These are phyloP conservation scores for Akabosia matsudoensis DNA, from an alignment of 1,140 invertebrate genomes.

Conservation along the genomic window DNA sequence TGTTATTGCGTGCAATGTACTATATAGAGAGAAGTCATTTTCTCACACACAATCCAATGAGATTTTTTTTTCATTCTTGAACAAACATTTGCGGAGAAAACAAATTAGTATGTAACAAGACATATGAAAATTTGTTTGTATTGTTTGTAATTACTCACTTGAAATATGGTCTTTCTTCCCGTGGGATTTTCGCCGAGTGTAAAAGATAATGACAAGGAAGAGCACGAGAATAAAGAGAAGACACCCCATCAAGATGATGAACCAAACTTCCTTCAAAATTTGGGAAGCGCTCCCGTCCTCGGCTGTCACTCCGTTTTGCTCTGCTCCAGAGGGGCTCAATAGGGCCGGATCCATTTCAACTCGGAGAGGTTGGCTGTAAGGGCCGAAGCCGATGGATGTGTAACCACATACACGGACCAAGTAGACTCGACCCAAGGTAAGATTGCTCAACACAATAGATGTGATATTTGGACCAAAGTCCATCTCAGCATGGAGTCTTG, in stretches of 20 bases:
- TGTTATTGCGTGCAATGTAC: no score
- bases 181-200: constrained; percentile 57
- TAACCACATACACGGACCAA: constrained; percentile 70
- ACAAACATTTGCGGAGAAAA: background rate
- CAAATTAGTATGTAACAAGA: background rate
- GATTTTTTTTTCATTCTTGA: background rate
- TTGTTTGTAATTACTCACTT: constrained; percentile 35
- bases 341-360: constrained; percentile 60
- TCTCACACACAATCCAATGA: background rate
- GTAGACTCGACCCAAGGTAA: constrained; percentile 67
- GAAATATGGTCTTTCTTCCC: constrained; percentile 48
- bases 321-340: constrained; percentile 22
- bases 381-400: constrained; percentile 67
- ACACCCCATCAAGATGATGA: constrained; percentile 68
- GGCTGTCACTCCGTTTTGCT: constrained; percentile 25
- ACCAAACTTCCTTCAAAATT: constrained; percentile 69
- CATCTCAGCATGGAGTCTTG: constrained; percentile 64
- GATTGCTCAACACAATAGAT: constrained; percentile 68
- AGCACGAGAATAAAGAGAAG: constrained; percentile 65
- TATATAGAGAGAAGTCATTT: background rate
- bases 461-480: constrained; percentile 69
- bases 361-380: constrained; percentile 62
- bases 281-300: constrained; percentile 38
- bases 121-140: background rate
- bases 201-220: constrained; percentile 62